These are phyloP conservation scores for Syrrhaptes paradoxus DNA, from an alignment of 2,113 vertebrate species.

Conservation along the genomic window DNA sequence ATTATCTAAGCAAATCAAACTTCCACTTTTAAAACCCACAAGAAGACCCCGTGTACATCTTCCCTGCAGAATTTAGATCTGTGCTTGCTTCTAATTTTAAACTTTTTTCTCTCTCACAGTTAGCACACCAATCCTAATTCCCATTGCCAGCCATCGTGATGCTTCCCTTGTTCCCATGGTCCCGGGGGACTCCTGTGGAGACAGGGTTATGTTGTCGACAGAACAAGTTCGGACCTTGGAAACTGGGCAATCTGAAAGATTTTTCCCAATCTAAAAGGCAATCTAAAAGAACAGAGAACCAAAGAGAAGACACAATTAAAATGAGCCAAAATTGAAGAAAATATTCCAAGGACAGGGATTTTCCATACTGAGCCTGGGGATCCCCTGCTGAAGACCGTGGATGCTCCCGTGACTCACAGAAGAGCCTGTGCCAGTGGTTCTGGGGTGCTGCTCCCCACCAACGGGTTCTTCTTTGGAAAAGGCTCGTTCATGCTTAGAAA, in stretches of 20 bases:
- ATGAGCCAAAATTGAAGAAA: neutral
- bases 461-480: fast-evolving
- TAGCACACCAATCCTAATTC: neutral
- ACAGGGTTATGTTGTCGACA: no score
- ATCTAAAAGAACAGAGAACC: neutral
- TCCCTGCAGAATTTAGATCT: neutral
- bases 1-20: neutral
- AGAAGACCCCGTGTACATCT: neutral
- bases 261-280: no score
- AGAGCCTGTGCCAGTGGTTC: neutral
- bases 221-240: neutral
- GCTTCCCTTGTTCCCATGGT: neutral
- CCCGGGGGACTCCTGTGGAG: neutral
- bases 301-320: neutral
- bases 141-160: neutral
- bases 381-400: neutral
- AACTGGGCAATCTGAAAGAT: neutral
- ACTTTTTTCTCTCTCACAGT: neutral
- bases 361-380: neutral
- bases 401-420: neutral
- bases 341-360: neutral
- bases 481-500: neutral
- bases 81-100: neutral
- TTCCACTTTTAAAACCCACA: neutral
- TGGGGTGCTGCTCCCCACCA: neutral